phyloP scores from a whole-genome alignment of 23 tunicate genomes.

The Ciona savignyi region DNA sequence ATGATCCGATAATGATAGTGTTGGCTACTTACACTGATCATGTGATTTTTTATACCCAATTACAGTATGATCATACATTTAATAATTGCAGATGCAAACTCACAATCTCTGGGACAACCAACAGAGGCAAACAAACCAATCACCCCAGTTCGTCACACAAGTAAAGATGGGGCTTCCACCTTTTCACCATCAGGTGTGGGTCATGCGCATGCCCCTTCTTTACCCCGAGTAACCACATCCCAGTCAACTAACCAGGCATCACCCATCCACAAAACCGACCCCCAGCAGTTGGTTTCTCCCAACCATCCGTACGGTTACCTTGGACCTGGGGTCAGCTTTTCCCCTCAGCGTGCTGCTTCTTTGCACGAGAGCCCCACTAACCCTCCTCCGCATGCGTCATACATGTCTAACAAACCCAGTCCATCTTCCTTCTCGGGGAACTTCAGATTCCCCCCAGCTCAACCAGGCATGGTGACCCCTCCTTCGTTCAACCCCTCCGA shows the following conservation, averaged over 20 bases:
- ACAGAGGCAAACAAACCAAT: conserved; percentile 4
- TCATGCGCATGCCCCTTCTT: background rate
- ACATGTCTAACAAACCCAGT: background rate
- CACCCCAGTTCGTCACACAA: background rate
- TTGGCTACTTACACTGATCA: too few relatives aligned
- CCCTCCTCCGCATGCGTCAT: background rate
- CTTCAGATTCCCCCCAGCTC: background rate
- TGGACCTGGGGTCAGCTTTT: background rate
- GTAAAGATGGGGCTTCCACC: conserved; percentile 3
- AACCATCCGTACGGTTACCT: background rate
- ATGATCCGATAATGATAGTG: too few relatives aligned
- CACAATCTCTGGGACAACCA: too few relatives aligned
- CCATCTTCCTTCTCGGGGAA: background rate
- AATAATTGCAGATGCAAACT: too few relatives aligned
- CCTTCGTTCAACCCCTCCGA: background rate
- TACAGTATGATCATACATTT: too few relatives aligned
- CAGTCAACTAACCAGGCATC: background rate
- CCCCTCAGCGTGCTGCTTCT: background rate
- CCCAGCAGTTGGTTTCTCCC: background rate
- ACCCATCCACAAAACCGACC: background rate
- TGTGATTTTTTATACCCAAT: too few relatives aligned
- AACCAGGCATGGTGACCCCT: background rate
- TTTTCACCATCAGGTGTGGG: background rate
- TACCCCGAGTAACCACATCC: background rate
- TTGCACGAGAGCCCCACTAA: background rate